phyloP scores from a whole-genome alignment of 2,113 vertebrate genomes.

The Saccopteryx bilineata region DNA sequence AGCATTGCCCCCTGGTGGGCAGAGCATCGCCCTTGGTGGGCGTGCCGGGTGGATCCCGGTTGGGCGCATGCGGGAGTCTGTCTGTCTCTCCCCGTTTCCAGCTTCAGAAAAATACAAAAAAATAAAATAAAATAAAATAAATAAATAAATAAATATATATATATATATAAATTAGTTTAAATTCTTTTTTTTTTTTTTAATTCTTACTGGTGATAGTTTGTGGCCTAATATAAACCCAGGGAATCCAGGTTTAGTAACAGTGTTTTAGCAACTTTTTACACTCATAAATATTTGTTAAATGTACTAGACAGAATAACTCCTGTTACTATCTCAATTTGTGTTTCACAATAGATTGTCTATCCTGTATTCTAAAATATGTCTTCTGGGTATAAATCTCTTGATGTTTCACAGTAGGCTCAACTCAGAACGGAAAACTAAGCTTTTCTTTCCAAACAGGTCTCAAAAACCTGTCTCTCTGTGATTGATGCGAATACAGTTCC shows the following conservation, averaged over 20 bases:
- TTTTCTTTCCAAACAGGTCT: neutral
- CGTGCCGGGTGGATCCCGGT: too few species aligned
- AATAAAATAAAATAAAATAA: too few species aligned
- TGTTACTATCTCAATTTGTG: neutral
- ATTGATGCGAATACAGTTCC: neutral
- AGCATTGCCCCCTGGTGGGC: too few species aligned
- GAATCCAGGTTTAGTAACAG: neutral
- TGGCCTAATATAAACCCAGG: neutral
- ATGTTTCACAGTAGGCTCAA: neutral
- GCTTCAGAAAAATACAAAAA: too few species aligned
- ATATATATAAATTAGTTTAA: constrained; percentile 14
- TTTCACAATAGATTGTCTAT: neutral
- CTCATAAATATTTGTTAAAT: neutral
- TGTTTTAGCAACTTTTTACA: neutral
- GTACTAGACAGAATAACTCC: neutral
- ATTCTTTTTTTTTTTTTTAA: too few species aligned
- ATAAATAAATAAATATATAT: too few species aligned
- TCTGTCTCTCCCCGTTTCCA: too few species aligned
- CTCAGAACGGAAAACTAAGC: neutral
- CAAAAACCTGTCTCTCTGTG: neutral
- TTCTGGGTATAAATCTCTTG: neutral
- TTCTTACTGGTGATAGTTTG: neutral
- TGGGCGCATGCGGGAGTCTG: too few species aligned
- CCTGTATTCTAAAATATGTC: neutral
- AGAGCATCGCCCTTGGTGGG: too few species aligned